Evolutionary conservation across 2,888 invertebrate species (phyloP).

Genomic region (Hylaea fasciaria): DNA sequence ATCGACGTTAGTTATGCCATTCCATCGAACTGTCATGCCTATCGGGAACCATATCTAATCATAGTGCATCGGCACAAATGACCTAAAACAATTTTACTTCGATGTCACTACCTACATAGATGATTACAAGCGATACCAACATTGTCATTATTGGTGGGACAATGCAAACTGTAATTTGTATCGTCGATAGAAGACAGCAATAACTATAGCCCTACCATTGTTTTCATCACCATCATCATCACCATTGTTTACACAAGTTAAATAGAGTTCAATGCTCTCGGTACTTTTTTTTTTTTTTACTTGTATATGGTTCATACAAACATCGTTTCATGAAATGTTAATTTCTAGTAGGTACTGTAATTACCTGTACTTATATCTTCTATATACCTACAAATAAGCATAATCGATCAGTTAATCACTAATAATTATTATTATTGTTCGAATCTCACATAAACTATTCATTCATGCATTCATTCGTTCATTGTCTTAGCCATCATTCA

Average conservation of each 20-base stretch:
- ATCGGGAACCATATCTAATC: constrained; percentile 8
- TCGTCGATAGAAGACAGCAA: constrained; percentile 33
- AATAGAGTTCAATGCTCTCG: constrained; percentile 15
- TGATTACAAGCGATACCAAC: constrained; percentile 52
- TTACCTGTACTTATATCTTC: too few relatives aligned
- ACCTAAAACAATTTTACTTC: constrained; percentile 53
- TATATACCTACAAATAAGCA: too few relatives aligned
- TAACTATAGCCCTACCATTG: constrained; percentile 21
- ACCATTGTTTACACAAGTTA: constrained; percentile 19
- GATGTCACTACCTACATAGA: constrained; percentile 48
- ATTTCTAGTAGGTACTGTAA: too few relatives aligned
- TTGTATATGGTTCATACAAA: too few relatives aligned
- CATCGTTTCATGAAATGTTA: too few relatives aligned
- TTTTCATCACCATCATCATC: too few relatives aligned
- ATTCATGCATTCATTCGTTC: too few relatives aligned
- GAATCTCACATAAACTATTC: too few relatives aligned
- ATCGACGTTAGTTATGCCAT: neutral
- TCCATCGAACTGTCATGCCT: neutral
- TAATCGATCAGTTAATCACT: too few relatives aligned
- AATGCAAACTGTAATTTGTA: constrained; percentile 60
- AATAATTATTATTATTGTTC: too few relatives aligned
- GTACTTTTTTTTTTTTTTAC: too few relatives aligned
- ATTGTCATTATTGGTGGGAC: constrained; percentile 59
- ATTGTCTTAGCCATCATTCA: too few relatives aligned
- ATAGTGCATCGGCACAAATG: constrained; percentile 29